A percentile compares a stretch with the other conserved stretches of the same genome.
phyloP scores from a whole-genome alignment of 2,113 vertebrate genomes.

The Gnathonemus longibarbis region DNA sequence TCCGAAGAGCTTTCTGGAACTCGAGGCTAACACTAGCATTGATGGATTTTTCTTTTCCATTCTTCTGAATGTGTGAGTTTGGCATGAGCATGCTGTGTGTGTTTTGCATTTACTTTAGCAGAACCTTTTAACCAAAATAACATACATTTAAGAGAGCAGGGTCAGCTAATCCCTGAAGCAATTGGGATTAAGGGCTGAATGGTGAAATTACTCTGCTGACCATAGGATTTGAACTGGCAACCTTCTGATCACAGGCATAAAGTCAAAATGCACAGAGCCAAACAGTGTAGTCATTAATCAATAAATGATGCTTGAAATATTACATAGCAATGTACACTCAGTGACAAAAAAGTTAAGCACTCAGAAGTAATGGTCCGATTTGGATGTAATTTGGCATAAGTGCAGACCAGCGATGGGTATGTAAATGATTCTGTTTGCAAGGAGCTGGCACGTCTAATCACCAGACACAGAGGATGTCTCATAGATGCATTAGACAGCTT shows the following conservation, averaged over 20 bases:
- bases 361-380: too few species aligned
- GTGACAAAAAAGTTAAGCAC: too few species aligned
- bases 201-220: not conserved
- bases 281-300: not conserved
- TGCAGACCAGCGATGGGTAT: too few species aligned
- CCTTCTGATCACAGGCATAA: not conserved
- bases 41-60: slow-evolving; percentile 5
- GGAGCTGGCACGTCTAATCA: too few species aligned
- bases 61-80: not conserved
- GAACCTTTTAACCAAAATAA: not conserved
- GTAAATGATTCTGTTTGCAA: too few species aligned
- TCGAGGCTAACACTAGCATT: not conserved
- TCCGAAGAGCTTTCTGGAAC: not conserved
- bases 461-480: too few species aligned
- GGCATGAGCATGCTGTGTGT: not conserved
- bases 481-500: too few species aligned
- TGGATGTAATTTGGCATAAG: too few species aligned
- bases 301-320: not conserved
- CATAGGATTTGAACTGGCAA: not conserved
- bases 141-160: not conserved
- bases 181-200: not conserved
- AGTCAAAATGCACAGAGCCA: not conserved
- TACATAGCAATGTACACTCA: not conserved
- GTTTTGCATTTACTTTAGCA: not conserved
- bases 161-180: not conserved